Conservation (phyloP, 2,888 invertebrate species). For the Glomeris marginata region DNA sequence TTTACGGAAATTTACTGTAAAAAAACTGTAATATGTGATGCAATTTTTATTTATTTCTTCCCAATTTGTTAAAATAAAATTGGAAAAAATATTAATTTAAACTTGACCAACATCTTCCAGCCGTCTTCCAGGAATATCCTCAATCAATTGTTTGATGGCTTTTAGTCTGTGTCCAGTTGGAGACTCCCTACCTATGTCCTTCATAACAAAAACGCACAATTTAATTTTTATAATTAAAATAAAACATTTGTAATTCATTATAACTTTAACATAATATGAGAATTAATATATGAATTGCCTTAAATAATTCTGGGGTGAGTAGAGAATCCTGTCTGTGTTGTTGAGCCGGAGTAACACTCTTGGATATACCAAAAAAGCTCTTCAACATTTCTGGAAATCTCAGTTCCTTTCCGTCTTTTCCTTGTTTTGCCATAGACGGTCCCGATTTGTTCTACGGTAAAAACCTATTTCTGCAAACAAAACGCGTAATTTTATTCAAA, state of each 20-base stretch:
- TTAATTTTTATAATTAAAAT: background rate
- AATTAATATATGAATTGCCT: background rate
- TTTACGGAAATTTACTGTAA: too few species aligned
- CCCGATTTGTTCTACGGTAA: too few species aligned
- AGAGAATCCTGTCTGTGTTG: constrained; percentile 5
- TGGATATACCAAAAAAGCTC: constrained; percentile 6
- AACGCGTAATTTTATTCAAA: too few species aligned
- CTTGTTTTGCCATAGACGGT: constrained; percentile 5
- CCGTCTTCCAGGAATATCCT: constrained; percentile 8
- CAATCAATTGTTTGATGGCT: constrained; percentile 6
- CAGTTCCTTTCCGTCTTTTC: constrained; percentile 7
- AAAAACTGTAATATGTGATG: too few species aligned
- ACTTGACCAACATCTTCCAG: constrained; percentile 10
- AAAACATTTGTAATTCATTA: background rate
- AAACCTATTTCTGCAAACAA: too few species aligned
- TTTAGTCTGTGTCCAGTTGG: constrained; percentile 6
- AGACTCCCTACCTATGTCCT: constrained; percentile 11
- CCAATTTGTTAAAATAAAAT: too few species aligned
- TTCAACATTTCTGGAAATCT: constrained; percentile 7
- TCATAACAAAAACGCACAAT: too few species aligned
- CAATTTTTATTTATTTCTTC: too few species aligned
- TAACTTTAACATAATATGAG: background rate
- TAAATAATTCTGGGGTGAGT: constrained; percentile 8
- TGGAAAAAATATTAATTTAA: background rate
- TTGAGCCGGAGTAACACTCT: background rate